These are phyloP conservation scores for Chionomys nivalis DNA, from an alignment of 2,113 vertebrate species.

Conservation along the genomic window DNA sequence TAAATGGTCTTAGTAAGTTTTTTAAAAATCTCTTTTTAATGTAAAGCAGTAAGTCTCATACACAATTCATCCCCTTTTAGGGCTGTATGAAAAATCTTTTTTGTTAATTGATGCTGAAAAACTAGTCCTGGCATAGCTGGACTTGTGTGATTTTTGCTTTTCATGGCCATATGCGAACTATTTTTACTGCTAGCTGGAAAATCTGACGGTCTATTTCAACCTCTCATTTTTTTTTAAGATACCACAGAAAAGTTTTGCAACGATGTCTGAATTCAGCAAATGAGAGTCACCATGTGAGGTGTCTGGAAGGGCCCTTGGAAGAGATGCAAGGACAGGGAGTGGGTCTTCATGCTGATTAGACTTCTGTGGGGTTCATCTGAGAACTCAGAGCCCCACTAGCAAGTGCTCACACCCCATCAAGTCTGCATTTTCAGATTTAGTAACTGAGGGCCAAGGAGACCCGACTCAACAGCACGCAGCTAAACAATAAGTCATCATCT, in stretches of 20 bases:
- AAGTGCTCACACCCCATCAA: too few relatives aligned
- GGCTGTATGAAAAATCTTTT: conserved; percentile 41
- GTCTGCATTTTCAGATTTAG: too few relatives aligned
- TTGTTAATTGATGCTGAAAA: conserved; percentile 64
- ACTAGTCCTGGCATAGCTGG: conserved; percentile 57
- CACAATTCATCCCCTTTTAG: conserved; percentile 58
- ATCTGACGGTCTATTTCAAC: conserved; percentile 25
- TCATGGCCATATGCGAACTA: conserved; percentile 42
- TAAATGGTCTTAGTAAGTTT: conserved; percentile 67
- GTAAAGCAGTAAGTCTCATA: conserved; percentile 68
- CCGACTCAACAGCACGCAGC: background rate
- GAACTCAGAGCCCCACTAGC: fast-evolving
- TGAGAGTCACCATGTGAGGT: fast-evolving
- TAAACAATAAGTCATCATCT: background rate
- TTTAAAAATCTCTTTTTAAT: conserved; percentile 55
- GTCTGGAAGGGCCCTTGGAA: background rate
- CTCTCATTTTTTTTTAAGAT: conserved; percentile 42
- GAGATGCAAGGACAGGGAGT: fast-evolving
- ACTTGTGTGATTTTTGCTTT: conserved; percentile 17
- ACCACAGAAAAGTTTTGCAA: background rate
- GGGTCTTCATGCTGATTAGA: too few relatives aligned
- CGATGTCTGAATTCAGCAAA: background rate
- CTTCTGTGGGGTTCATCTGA: fast-evolving
- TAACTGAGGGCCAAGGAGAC: background rate
- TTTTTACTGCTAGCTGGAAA: conserved; percentile 55